These are phyloP conservation scores for Sciurus vulgaris DNA, from an alignment of 2,797 vertebrate species.

Conservation along the genomic window DNA sequence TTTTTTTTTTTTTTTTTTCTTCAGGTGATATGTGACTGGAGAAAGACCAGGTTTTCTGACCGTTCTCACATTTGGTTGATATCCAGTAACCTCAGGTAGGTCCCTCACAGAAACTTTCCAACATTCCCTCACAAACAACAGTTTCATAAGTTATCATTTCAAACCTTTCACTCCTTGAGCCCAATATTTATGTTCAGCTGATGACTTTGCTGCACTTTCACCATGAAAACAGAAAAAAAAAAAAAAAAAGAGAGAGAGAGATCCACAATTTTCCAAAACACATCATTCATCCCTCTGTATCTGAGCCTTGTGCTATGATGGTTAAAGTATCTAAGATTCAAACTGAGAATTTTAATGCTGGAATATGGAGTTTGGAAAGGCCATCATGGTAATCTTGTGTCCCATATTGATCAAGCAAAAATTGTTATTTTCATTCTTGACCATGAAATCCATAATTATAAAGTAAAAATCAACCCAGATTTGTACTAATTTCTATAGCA, in stretches of 20 bases:
- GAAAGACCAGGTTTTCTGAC: neutral
- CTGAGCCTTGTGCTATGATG: neutral
- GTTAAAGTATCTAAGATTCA: neutral
- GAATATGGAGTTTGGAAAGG: neutral
- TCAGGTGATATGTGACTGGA: neutral
- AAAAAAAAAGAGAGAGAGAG: neutral
- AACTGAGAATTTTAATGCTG: neutral
- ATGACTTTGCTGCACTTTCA: neutral
- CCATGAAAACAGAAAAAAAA: neutral
- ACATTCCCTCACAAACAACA: neutral
- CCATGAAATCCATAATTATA: neutral
- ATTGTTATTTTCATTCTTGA: neutral
- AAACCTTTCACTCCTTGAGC: rapidly evolving
- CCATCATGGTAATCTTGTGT: neutral
- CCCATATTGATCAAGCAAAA: neutral
- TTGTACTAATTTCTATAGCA: neutral
- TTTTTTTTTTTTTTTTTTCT: neutral
- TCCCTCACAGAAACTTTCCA: neutral
- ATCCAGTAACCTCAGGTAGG: neutral
- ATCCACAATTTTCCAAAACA: neutral
- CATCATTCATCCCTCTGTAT: neutral
- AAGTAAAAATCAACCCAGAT: neutral
- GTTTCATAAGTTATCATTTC: neutral
- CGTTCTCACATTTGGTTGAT: neutral
- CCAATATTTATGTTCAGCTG: neutral